Base-by-base conservation (phyloP, 2,888 invertebrate genomes). In the Caenorhabditis imperialis region DNA sequence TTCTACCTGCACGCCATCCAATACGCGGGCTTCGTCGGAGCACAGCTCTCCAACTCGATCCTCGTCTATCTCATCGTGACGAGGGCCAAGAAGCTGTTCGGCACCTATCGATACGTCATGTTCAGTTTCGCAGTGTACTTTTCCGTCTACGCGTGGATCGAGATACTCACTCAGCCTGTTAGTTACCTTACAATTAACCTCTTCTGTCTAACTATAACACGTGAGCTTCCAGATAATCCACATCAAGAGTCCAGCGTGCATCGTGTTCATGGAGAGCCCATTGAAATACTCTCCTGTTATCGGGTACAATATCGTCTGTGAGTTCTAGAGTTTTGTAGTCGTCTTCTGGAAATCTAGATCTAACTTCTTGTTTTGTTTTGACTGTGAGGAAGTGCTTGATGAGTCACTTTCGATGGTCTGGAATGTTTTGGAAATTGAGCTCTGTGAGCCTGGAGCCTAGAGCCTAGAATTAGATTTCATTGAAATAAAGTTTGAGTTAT, bases 201-300 rank as follows among this genome's bases (percentile, higher is more conserved):
- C 6, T 4, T 38, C 18, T 4, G 18, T 53, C 10, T 57, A n/a
- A n/a, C n/a, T n/a, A n/a, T n/a, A n/a, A n/a, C n/a, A n/a, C n/a
- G n/a, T n/a, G n/a, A n/a, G n/a, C n/a, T n/a, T n/a, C 14, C 55
- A 65, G 65, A 65, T 55, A 50, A 65, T 65, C 35, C 65, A 65
- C 18, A 65, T 65, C 50, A 65, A 65, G 25, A 65, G 65, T 20
- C 65, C 65, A 16, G 65, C 65, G 7, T 65, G 65, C n/a, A 35
- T 65, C 25, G 65, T 65, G 23, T 55, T 65, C 35, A 65, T 65
- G 65, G 65, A 55, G 16, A 65, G 65, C 12, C 55, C 65, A 1
- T 23, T 65, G 25, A 65, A 65, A 23, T 50, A 55, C 47, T 27
- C 55, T 22, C 16, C 38, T 1, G 20, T 27, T 20, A 30, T 65